Conservation (phyloP, 53 echinoderm and acorn worm species). For the Glandiceps talaboti region DNA sequence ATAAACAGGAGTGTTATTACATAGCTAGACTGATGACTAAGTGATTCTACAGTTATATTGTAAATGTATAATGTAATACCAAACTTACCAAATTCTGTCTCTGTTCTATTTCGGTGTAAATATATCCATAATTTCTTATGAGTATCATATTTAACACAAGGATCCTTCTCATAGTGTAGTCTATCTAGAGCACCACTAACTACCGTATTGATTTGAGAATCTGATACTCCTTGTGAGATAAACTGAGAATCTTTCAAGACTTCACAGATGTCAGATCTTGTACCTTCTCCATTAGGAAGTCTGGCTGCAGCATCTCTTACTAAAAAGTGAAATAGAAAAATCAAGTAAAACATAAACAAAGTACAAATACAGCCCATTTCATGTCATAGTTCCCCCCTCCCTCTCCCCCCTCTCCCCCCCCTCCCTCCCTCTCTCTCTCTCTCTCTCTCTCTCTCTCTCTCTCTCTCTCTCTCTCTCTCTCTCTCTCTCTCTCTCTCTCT, state of each 20-base stretch:
- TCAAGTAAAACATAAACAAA: no score
- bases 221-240: constrained; percentile 46
- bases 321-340: constrained; percentile 8
- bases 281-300: constrained; percentile 89
- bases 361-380: no score
- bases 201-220: constrained; percentile 69
- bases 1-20: no score
- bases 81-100: constrained; percentile 83
- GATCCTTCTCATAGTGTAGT: constrained; percentile 95
- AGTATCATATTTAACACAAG: constrained; percentile 83
- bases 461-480: no score
- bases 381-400: no score
- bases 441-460: no score
- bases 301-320: constrained; percentile 90
- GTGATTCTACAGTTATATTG: no score
- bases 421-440: no score
- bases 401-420: no score
- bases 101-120: constrained; percentile 55
- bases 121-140: constrained; percentile 89
- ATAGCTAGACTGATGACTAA: no score
- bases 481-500: no score
- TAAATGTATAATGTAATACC: no score
- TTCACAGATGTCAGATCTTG: constrained; percentile 73
- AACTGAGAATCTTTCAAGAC: constrained; percentile 88
- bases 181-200: constrained; percentile 93